Percentiles rank a stretch among this genome's conserved stretches.
phyloP scores from a whole-genome alignment of 2,888 invertebrate species.

The Abrostola triplasia region DNA sequence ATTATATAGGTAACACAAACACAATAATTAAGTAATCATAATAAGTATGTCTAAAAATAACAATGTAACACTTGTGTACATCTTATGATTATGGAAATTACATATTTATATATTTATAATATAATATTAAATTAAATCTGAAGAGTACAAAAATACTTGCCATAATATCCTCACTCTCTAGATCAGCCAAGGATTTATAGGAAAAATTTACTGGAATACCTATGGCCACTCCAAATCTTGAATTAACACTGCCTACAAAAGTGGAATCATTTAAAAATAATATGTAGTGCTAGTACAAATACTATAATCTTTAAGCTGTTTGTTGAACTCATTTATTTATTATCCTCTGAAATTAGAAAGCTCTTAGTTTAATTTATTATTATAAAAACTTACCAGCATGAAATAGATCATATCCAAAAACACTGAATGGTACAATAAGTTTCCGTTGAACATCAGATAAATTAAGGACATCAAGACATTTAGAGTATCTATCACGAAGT shows the following conservation, averaged over 20 bases:
- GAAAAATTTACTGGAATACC: conserved; percentile 93
- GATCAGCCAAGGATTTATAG: conserved; percentile 86
- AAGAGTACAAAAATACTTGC: conserved; percentile 62
- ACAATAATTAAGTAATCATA: conserved; percentile 1
- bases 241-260: conserved; percentile 82
- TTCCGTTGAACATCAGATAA: conserved; percentile 82
- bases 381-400: conserved; percentile 88
- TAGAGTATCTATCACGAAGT: conserved; percentile 84
- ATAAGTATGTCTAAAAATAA: neutral
- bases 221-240: conserved; percentile 89
- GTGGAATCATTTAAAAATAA: neutral
- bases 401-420: conserved; percentile 92
- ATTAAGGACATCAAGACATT: conserved; percentile 89
- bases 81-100: too few species aligned
- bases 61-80: too few species aligned
- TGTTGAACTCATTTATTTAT: neutral
- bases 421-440: conserved; percentile 90
- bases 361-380: conserved; percentile 7
- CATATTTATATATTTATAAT: too few species aligned
- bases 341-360: neutral
- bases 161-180: conserved; percentile 89
- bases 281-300: too few species aligned
- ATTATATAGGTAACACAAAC: neutral
- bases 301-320: too few species aligned
- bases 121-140: too few species aligned